A percentile compares a stretch with the other conserved stretches of the same genome.
Evolutionary conservation across 2,888 invertebrate species (phyloP).

Genomic region (Meta bourneti): DNA sequence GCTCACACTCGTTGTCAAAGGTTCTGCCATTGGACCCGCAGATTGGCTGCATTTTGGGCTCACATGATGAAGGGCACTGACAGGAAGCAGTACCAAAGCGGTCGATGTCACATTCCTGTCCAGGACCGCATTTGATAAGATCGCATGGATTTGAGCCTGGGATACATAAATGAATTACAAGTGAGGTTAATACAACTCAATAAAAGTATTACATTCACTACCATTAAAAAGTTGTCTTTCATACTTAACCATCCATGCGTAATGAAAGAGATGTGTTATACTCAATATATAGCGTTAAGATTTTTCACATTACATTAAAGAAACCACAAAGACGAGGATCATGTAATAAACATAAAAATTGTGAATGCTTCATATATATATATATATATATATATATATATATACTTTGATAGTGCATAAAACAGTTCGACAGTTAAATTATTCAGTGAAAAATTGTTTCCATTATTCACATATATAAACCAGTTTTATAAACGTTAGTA

Average conservation of each 20-base stretch:
- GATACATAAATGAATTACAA: constrained; percentile 60
- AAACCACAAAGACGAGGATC: background rate
- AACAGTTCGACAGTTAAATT: no score
- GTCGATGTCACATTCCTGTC: constrained; percentile 91
- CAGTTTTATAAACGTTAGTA: no score
- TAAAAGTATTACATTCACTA: no score
- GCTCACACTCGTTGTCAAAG: constrained; percentile 83
- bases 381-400: no score
- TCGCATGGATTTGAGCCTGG: constrained; percentile 92
- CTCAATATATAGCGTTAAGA: background rate
- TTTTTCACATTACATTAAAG: background rate
- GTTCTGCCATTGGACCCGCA: constrained; percentile 82
- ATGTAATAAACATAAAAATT: no score
- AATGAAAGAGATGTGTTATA: background rate
- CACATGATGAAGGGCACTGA: constrained; percentile 89
- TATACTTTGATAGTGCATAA: no score
- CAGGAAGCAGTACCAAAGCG: constrained; percentile 90
- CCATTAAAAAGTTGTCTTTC: no score
- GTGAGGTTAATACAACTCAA: background rate
- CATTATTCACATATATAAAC: no score
- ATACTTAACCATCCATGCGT: no score
- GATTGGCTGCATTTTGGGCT: constrained; percentile 83
- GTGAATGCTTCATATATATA: no score
- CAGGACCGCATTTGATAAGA: constrained; percentile 87
- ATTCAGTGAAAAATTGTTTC: no score